Base-by-base conservation (phyloP, 2,888 invertebrate genomes). In the Drosophila falleni region DNA sequence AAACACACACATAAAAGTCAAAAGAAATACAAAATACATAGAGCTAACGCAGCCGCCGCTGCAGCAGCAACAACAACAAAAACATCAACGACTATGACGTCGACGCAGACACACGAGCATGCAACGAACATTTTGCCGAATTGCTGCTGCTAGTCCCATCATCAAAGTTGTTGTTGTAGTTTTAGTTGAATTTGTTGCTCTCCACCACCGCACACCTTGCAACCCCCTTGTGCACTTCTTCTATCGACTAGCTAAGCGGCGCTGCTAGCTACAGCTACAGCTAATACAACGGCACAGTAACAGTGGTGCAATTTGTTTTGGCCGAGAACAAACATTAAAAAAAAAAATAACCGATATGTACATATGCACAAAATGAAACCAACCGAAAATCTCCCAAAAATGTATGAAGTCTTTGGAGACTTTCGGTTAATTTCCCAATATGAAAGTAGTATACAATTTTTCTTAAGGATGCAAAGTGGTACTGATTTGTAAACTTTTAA, bases 91-190 rank as follows among this genome's bases (percentile, higher is more conserved):
- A 35, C 70, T 49, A 58, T 44, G 63, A 75, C 59, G 67, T 70
- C 51, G 74, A 65, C 69, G 51, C 55, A 71, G 37, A 59, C 51
- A 47, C 53, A 71, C 77, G 77, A 80, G 46, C 66, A 72, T 80
- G 83, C 79, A 80, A 76, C 87, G 81, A 89, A 72, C 78, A 77
- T 80, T 86, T 79, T 83, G 84, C 84, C 81, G 81, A 89, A 87
- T 60, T 80, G 67, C 41, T 53, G 53, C 35, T 59, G 26, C 41
- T 51, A 46, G 47, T 44, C 29, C 47, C 56, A 16, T 29, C 29
- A 15, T 19, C 35, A 60, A 46, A 29, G 44, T 29, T 62, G 54
- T 41, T 59, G 33, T 37, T 67, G 16, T 54, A 55, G 58, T 44
- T 68, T 33, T 37, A 49, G 6, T 29, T 46, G 23, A 29, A 58